Evolutionary conservation across 2,797 vertebrate genomes (phyloP).

Genomic region (Schizothorax lantsangensis): DNA sequence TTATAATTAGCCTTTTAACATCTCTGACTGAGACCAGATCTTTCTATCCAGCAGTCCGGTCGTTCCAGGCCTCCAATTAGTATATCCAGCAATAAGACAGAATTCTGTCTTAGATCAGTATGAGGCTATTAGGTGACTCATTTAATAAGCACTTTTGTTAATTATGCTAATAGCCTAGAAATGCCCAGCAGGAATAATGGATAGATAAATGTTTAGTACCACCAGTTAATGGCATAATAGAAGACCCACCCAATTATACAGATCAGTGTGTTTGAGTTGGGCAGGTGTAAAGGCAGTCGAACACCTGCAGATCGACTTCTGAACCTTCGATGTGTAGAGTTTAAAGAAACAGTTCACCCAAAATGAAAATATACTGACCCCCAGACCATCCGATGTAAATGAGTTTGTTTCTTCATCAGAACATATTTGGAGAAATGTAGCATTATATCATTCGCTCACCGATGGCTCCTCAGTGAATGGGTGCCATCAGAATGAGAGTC

Average conservation of each 20-base stretch:
- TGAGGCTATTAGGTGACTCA: conserved; percentile 53
- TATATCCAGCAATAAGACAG: conserved; percentile 37
- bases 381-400: neutral
- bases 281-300: neutral
- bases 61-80: conserved; percentile 6
- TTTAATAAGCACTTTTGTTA: conserved; percentile 60
- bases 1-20: conserved; percentile 39
- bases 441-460: neutral
- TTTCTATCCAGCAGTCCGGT: neutral
- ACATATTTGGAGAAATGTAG: neutral
- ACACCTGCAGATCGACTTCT: neutral
- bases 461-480: neutral
- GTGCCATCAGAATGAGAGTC: neutral
- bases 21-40: conserved; percentile 26
- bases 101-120: conserved; percentile 41
- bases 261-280: conserved; percentile 42
- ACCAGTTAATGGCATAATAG: conserved; percentile 51
- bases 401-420: neutral
- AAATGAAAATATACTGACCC: neutral
- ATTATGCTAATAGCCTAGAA: conserved; percentile 58
- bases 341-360: neutral
- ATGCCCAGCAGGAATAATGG: conserved; percentile 56
- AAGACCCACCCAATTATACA: conserved; percentile 48
- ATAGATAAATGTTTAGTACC: conserved; percentile 57
- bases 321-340: neutral